Percentiles rank a stretch among this genome's conserved stretches.
Evolutionary conservation across 2,888 invertebrate species (phyloP).

Genomic region (Agonopterix heracliana): DNA sequence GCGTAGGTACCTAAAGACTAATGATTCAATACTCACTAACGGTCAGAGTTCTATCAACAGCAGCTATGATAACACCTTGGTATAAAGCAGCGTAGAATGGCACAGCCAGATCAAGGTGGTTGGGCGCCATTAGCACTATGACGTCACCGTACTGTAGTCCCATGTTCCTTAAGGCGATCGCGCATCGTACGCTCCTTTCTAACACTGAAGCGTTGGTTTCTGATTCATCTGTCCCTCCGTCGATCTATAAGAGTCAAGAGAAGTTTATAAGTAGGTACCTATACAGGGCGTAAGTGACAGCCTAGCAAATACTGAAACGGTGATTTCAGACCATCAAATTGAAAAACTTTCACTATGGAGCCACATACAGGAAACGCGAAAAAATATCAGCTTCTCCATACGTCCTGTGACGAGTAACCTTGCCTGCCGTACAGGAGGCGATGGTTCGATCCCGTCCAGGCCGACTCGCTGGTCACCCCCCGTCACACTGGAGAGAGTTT

Average conservation of each 20-base stretch:
- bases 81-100: constrained; percentile 63
- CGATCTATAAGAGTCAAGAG: constrained; percentile 28
- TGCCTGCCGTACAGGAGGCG: no score
- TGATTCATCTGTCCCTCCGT: constrained; percentile 39
- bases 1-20: no score
- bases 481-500: no score
- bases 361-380: neutral
- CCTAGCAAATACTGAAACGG: no score
- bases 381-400: no score
- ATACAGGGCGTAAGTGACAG: no score
- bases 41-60: constrained; percentile 34
- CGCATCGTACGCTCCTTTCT: constrained; percentile 42
- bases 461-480: no score
- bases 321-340: no score
- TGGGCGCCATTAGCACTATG: constrained; percentile 59
- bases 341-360: no score
- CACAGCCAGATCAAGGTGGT: constrained; percentile 52
- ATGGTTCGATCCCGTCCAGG: no score
- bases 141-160: constrained; percentile 57
- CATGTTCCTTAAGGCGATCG: constrained; percentile 39
- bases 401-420: no score
- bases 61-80: constrained; percentile 49
- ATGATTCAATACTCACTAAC: constrained; percentile 31
- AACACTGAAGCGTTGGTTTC: constrained; percentile 48
- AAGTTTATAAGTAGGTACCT: no score